Evolutionary conservation across 2,113 vertebrate species (phyloP), one percentile per base, ranked within the genome.

Genomic region (Morone chrysops): DNA sequence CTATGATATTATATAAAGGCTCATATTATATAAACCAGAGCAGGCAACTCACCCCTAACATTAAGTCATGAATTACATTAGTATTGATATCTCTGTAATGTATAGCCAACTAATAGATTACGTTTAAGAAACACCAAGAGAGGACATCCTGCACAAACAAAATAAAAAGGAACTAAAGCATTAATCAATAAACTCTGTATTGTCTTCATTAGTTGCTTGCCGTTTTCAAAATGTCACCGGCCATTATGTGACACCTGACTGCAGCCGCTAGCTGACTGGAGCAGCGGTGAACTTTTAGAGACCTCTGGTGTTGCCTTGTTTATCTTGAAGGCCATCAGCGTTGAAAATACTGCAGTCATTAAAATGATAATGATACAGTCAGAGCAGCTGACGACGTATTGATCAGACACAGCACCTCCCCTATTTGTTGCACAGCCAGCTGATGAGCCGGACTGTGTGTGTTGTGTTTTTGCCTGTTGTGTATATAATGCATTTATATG

Each of bases 311-410:
- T 68, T 0, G 75, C 62, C 67, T 59, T 74, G 86, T 80, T 86
- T 71, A 51, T 80, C 77, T 90, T 14, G 4, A 78, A 65, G 68
- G 60, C 80, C 76, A 84, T 90, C 89, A 89, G 78, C 16, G 17
- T 73, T 80, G 74, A 86, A 93, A 94, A 92, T 89, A 86, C 85
- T 81, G 86, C 89, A 92, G 92, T 89, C 92, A 90, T 93, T 94
- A 92, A 92, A 89, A 90, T 87, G 81, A 94, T 92, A 92, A 94
- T 92, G 90, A 87, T 85, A 92, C 41, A 83, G 86, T 87, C 81
- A 75, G 75, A 72, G 81, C 66, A 22, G 70, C 88, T 92, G 82
- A 89, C 18, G 67, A 87, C 12, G 60, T 91, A 92, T 94, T 75
- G 91, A 93, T 94, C 86, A 67, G 73, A 6, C 41, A 48, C 78